Conservation (phyloP, 1,140 invertebrate species). For the Holcopasites calliopsidis region DNA sequence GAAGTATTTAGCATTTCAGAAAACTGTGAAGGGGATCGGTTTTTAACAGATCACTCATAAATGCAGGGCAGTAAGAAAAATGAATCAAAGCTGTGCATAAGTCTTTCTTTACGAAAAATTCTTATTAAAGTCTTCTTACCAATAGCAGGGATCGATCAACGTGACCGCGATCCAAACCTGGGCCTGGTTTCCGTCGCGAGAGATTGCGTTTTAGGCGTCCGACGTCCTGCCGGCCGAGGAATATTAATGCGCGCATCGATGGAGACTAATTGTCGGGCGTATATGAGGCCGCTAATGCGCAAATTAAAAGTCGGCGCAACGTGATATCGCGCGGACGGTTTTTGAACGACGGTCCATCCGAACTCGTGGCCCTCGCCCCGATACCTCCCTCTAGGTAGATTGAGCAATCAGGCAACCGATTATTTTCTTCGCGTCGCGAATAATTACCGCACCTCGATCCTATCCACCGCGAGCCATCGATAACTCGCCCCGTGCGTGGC, state of each 20-base stretch:
- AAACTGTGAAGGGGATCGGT: no score
- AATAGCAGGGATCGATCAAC: slow-evolving; percentile 31
- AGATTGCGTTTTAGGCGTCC: slow-evolving; percentile 54
- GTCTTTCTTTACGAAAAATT: no score
- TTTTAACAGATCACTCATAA: no score
- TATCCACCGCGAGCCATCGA: slow-evolving; percentile 58
- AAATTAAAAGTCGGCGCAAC: slow-evolving; percentile 64
- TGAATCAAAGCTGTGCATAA: no score
- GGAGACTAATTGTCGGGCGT: slow-evolving; percentile 64
- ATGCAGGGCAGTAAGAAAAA: no score
- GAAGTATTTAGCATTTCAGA: no score
- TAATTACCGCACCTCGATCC: slow-evolving; percentile 63
- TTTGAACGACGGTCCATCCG: slow-evolving; percentile 69
- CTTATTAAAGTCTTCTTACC: no score
- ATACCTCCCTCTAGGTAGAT: slow-evolving; percentile 42
- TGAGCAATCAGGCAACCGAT: slow-evolving; percentile 69
- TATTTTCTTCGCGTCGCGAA: slow-evolving; percentile 52
- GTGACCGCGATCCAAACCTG: background rate
- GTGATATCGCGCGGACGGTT: slow-evolving; percentile 9
- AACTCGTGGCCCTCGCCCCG: slow-evolving; percentile 45
- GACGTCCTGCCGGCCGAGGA: slow-evolving; percentile 33
- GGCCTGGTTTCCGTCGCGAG: background rate
- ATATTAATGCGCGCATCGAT: slow-evolving; percentile 66
- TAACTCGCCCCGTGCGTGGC: slow-evolving; percentile 33
- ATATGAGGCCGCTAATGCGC: slow-evolving; percentile 59